These are phyloP conservation scores for Aplysina aerophoba DNA, from an alignment of 37 sponge, comb jelly and placozoan genomes.

Conservation along the genomic window DNA sequence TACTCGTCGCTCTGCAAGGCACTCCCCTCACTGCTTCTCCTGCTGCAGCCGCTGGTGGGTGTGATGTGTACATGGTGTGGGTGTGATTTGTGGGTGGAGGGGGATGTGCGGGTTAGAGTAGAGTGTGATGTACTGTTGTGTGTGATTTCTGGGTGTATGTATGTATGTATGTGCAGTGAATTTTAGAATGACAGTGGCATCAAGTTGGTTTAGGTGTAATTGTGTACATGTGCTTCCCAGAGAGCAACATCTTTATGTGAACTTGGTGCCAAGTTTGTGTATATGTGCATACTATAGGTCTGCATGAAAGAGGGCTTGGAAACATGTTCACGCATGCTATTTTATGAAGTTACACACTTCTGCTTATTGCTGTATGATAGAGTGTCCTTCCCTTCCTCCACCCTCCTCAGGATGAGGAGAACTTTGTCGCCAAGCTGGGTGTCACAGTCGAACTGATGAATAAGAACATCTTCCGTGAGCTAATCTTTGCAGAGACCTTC, in stretches of 20 bases:
- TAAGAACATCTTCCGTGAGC: constrained; percentile 87
- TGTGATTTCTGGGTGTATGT: not conserved
- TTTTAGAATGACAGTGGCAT: not conserved
- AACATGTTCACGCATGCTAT: too few relatives aligned
- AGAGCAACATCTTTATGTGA: too few relatives aligned
- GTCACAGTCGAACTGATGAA: constrained; percentile 85
- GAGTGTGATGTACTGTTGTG: not conserved
- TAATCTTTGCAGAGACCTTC: constrained; percentile 86
- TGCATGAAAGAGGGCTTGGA: too few relatives aligned
- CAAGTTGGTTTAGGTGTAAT: too few relatives aligned
- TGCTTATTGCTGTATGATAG: not conserved
- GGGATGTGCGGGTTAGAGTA: not conserved
- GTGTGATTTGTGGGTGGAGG: constrained; percentile 7
- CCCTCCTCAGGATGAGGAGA: constrained; percentile 65
- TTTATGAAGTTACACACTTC: too few relatives aligned
- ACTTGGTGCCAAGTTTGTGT: not conserved
- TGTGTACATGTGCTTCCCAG: too few relatives aligned
- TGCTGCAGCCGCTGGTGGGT: constrained; percentile 75
- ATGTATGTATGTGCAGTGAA: not conserved
- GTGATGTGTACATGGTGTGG: not conserved
- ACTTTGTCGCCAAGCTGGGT: constrained; percentile 60
- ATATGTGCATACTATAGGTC: not conserved
- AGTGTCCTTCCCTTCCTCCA: constrained; percentile 3
- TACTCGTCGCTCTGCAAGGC: constrained; percentile 63
- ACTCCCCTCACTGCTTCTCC: constrained; percentile 66